These are phyloP conservation scores for Neolamprologus hecqui DNA, from an alignment of 2,113 vertebrate genomes.

Conservation along the genomic window DNA sequence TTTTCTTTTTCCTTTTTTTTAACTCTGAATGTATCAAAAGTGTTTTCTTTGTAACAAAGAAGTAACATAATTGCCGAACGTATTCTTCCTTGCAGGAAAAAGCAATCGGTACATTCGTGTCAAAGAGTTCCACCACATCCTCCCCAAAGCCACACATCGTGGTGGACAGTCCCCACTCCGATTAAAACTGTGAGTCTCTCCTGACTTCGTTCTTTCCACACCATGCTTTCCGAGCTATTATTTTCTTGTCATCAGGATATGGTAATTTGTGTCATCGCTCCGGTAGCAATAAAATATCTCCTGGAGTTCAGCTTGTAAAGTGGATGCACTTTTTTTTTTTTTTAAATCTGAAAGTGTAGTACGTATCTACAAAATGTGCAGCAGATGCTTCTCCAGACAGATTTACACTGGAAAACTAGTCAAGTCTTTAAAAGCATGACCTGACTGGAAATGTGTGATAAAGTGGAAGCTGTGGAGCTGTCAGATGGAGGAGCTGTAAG, in stretches of 20 bases:
- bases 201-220: background rate
- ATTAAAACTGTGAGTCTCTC: constrained; percentile 57
- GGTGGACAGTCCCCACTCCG: constrained; percentile 79
- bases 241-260: background rate
- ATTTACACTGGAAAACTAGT: constrained; percentile 14
- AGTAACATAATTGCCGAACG: background rate
- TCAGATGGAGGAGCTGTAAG: constrained; percentile 29
- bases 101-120: constrained; percentile 69
- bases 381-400: constrained; percentile 1
- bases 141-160: constrained; percentile 75
- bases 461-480: constrained; percentile 31
- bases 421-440: constrained; percentile 31
- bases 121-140: constrained; percentile 56
- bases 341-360: background rate
- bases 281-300: background rate
- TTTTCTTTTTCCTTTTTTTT: background rate
- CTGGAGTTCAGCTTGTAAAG: background rate
- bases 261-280: background rate
- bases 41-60: background rate
- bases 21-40: background rate
- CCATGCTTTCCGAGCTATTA: background rate
- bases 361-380: background rate
- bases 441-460: constrained; percentile 37
- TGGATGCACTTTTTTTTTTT: background rate
- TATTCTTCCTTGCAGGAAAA: constrained; percentile 63